These are phyloP conservation scores for Acrocyrtus sp. DNA, from an alignment of 2,888 invertebrate species.

Conservation along the genomic window DNA sequence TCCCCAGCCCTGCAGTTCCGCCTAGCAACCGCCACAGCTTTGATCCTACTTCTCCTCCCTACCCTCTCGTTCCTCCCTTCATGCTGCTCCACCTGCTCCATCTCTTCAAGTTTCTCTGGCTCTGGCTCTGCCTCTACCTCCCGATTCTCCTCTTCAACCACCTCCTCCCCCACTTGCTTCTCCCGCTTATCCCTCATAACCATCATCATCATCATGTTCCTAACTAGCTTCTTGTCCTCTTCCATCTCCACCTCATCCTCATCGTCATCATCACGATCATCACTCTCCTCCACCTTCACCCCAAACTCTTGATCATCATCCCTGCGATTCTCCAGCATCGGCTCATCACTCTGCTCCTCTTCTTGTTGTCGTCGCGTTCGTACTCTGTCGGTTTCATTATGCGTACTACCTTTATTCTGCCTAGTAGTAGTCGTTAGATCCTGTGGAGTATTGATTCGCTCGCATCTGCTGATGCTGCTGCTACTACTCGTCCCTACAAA, in stretches of 20 bases:
- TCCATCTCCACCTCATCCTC: conserved; percentile 2
- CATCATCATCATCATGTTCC: conserved; percentile 38
- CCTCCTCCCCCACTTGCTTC: no score
- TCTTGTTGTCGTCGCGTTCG: conserved; percentile 2
- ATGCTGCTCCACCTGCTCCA: not conserved
- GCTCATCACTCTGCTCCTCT: not conserved
- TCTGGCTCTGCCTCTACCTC: not conserved
- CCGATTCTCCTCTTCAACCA: not conserved
- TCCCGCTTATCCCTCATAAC: conserved; percentile 45
- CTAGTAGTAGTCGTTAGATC: conserved; percentile 15
- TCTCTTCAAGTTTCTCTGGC: not conserved
- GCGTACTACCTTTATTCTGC: not conserved
- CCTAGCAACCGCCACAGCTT: no score
- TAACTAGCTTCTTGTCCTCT: conserved; percentile 42
- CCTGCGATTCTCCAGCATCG: not conserved
- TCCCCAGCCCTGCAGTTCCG: no score
- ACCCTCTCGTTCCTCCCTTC: not conserved
- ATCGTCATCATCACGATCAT: conserved; percentile 6
- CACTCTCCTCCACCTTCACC: not conserved
- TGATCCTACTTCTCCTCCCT: conserved; percentile 1
- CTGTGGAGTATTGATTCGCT: conserved; percentile 35
- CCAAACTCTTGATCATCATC: not conserved
- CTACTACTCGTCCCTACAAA: not conserved
- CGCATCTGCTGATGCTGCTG: not conserved
- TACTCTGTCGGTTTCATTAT: conserved; percentile 1